Evolutionary conservation across 23 tunicate genomes (phyloP).

Genomic region (Trididemnum nubilum): DNA sequence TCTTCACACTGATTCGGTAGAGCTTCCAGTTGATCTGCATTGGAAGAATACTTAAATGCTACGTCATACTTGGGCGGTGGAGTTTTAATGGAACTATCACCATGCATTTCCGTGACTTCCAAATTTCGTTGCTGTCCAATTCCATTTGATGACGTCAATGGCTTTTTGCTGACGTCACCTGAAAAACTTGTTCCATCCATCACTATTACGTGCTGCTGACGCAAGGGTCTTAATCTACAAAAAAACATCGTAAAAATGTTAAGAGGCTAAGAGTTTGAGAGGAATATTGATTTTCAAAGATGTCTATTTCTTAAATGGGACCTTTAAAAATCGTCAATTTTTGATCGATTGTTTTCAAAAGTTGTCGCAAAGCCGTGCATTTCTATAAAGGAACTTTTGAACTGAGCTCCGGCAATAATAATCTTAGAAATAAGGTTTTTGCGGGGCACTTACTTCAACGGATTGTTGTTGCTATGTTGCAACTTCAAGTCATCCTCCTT

Average conservation of each 20-base stretch:
- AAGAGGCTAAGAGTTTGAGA: no score
- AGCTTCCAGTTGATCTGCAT: background rate
- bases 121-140: background rate
- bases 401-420: no score
- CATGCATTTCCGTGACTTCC: background rate
- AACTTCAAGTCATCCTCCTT: background rate
- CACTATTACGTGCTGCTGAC: background rate
- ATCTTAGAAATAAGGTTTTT: no score
- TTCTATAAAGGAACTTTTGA: no score
- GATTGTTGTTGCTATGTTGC: background rate
- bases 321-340: no score
- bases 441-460: no score
- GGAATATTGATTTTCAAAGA: no score
- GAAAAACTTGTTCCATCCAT: background rate
- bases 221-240: no score
- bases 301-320: no score
- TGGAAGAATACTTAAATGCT: background rate
- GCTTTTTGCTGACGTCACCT: background rate
- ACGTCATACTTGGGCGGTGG: conserved; percentile 12
- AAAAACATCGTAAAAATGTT: no score
- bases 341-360: no score
- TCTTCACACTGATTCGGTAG: conserved; percentile 32
- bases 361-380: no score
- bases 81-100: background rate
- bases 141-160: conserved; percentile 28